phyloP scores from a whole-genome alignment of 1,140 invertebrate species.

The Augochlora pura region DNA sequence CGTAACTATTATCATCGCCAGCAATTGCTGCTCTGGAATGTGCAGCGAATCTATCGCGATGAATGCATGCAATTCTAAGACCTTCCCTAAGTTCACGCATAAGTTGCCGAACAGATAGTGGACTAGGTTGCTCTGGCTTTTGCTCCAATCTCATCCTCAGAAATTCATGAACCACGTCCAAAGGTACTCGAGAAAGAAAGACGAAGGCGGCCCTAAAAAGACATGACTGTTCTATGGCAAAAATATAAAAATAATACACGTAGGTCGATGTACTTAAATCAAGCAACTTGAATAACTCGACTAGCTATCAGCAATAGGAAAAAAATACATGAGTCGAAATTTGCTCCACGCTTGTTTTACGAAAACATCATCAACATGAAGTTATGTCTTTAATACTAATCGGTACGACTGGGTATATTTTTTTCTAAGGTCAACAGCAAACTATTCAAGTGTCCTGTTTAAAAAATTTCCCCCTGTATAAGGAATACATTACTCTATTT shows the following conservation, averaged over 20 bases:
- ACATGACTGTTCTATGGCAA: not conserved
- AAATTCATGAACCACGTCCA: slow-evolving; percentile 95
- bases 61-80: slow-evolving; percentile 87
- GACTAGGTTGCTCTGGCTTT: slow-evolving; percentile 90
- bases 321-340: too few species aligned
- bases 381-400: too few species aligned
- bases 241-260: not conserved
- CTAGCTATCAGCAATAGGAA: too few species aligned
- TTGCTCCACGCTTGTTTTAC: too few species aligned
- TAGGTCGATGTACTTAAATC: too few species aligned
- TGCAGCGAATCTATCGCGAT: slow-evolving; percentile 87
- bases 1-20: slow-evolving; percentile 76
- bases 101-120: slow-evolving; percentile 91
- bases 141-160: slow-evolving; percentile 91
- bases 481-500: not conserved
- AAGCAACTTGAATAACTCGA: too few species aligned
- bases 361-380: too few species aligned
- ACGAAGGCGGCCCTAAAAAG: slow-evolving; percentile 85
- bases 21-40: slow-evolving; percentile 86
- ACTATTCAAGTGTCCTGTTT: too few species aligned
- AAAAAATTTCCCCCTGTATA: not conserved
- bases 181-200: slow-evolving; percentile 90
- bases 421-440: too few species aligned
- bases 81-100: slow-evolving; percentile 94
- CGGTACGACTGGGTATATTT: too few species aligned